Conservation (phyloP, 2,797 vertebrate species). For the Tachyglossus aculeatus region DNA sequence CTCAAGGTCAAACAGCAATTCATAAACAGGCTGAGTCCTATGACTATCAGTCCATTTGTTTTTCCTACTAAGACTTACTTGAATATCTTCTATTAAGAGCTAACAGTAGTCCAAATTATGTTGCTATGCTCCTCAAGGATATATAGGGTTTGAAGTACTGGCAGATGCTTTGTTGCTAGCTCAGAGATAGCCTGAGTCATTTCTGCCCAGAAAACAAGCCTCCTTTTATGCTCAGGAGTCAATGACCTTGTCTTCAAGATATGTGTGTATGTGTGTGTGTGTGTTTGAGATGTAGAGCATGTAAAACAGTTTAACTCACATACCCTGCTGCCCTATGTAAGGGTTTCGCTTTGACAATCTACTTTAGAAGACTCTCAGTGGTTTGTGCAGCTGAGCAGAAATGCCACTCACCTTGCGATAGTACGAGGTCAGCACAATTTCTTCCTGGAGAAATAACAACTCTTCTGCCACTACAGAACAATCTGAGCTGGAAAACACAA, state of each 20-base stretch:
- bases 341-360: neutral
- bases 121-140: too few relatives aligned
- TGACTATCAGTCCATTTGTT: too few relatives aligned
- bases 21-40: too few relatives aligned
- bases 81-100: too few relatives aligned
- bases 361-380: constrained; percentile 29
- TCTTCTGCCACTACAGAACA: constrained; percentile 37
- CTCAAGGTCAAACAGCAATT: neutral
- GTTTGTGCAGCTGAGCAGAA: constrained; percentile 47
- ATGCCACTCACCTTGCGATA: constrained; percentile 38
- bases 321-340: neutral
- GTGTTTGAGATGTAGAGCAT: too few relatives aligned
- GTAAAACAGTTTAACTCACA: neutral
- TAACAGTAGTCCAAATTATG: too few relatives aligned
- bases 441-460: constrained; percentile 50
- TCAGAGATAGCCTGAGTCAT: neutral
- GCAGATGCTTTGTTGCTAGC: too few relatives aligned
- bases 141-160: too few relatives aligned
- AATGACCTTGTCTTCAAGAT: neutral
- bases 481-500: constrained; percentile 26
- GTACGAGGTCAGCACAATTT: constrained; percentile 53
- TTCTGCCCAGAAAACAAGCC: too few relatives aligned
- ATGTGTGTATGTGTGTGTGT: too few relatives aligned
- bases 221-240: too few relatives aligned
- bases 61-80: too few relatives aligned